A percentile compares a stretch with the other conserved stretches of the same genome.
phyloP scores from a whole-genome alignment of 2,113 vertebrate genomes.

The Petroica traversi region DNA sequence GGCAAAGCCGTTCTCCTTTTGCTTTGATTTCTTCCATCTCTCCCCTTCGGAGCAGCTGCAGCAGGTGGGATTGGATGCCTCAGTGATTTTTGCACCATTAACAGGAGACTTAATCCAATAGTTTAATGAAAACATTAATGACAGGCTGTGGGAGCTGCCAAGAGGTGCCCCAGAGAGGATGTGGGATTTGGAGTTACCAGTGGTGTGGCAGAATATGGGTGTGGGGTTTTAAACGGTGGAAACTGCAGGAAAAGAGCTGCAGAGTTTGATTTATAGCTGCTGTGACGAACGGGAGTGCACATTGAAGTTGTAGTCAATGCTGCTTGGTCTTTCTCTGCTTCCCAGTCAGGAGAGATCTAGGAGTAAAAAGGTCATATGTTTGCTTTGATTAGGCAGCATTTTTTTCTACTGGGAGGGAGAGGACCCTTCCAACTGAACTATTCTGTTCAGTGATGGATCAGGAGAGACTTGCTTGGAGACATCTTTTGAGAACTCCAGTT shows the following conservation, averaged over 20 bases:
- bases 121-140: not conserved
- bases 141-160: not conserved
- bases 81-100: not conserved
- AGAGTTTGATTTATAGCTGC: not conserved
- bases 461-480: not conserved
- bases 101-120: not conserved
- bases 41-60: not conserved
- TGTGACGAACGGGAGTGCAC: not conserved
- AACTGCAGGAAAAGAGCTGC: not conserved
- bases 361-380: not conserved
- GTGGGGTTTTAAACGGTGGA: not conserved
- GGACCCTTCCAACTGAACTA: not conserved
- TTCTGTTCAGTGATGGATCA: not conserved
- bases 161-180: not conserved
- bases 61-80: not conserved
- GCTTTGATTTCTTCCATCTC: not conserved
- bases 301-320: not conserved
- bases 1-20: not conserved
- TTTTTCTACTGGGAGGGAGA: not conserved
- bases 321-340: not conserved
- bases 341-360: not conserved
- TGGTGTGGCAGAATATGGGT: not conserved
- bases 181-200: not conserved
- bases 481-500: not conserved
- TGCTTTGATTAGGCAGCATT: not conserved